Evolutionary conservation across 2,113 vertebrate genomes (phyloP), one percentile per base, ranked within the genome.

Genomic region (Pyrgilauda ruficollis): DNA sequence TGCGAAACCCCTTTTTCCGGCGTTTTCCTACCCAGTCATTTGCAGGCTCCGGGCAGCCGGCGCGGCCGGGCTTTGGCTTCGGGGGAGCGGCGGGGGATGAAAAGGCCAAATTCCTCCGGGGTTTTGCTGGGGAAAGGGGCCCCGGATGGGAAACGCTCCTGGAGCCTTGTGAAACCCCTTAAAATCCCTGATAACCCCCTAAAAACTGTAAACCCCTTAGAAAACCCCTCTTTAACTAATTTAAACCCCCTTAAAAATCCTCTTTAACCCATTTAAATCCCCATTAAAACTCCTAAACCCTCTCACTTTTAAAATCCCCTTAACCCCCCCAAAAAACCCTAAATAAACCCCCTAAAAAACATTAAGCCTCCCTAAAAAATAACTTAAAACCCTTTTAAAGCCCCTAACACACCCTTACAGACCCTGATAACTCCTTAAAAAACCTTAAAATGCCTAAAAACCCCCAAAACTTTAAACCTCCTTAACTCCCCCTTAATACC

Each of bases 41-140:
- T 91, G 84, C 66, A 61, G 89, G 94, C 94, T 90, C 86, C 73
- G 26, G 43, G 89, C 89, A 70, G 91, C 61, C 79, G 50, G 64
- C 53, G 33, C 5, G 35, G 81, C 77, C n/a, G 3, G 5, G 63
- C 20, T 16, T 55, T 28, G 79, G 59, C 35, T 73, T 9, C 4
- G 22, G 56, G 28, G 59, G 72, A 67, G 82, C 59, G 28, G n/a
- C 23, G 41, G 47, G 52, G 26, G n/a, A 31, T 16, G 30, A 4
- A 86, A 52, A 84, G 10, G 22, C 35, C 69, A 44, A 92, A 87
- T 92, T 90, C 78, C 92, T 92, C 2, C 1, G 7, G 78, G 82
- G 14, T 24, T 62, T 66, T 21, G 58, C 11, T 11, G 28, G 18
- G 56, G 61, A 47, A 79, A 67, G 81, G 24, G 72, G 66, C 41